Conservation (phyloP, 2,113 vertebrate genomes). For the Bambusicola thoracicus region DNA sequence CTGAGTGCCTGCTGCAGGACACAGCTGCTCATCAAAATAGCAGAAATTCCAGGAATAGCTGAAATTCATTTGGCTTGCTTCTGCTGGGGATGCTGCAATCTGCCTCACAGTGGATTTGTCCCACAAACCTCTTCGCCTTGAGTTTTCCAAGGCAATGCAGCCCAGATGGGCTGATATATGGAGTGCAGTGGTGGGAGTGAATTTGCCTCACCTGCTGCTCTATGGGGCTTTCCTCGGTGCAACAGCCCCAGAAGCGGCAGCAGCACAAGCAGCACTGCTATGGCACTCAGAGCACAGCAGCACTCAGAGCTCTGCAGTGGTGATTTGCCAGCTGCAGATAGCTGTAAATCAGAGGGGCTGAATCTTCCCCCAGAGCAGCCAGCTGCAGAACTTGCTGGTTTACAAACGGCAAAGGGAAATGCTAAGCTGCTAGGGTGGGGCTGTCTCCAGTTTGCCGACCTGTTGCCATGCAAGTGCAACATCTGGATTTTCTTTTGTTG, state of each 20-base stretch:
- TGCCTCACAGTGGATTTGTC: neutral
- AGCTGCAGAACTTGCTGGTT: neutral
- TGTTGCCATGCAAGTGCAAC: neutral
- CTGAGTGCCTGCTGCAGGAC: neutral
- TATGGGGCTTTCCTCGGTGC: neutral
- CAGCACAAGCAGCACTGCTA: neutral
- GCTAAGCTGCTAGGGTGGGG: constrained; percentile 16
- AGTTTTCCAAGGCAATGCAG: neutral
- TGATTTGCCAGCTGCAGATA: neutral
- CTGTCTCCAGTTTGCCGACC: neutral
- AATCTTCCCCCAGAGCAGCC: neutral
- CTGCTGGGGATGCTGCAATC: neutral
- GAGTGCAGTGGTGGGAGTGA: neutral
- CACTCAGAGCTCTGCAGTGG: neutral
- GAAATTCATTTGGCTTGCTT: neutral
- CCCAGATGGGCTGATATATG: neutral
- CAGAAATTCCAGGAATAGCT: constrained; percentile 28
- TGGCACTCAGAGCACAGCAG: neutral
- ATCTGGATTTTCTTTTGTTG: constrained; percentile 57
- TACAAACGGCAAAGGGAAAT: neutral
- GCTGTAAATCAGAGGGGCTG: neutral
- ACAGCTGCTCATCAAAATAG: neutral
- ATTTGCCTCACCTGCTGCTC: neutral
- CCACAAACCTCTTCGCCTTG: neutral
- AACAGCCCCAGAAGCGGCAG: neutral